Evolutionary conservation across 1,140 invertebrate genomes (phyloP).

Genomic region (Sinonovacula constricta): DNA sequence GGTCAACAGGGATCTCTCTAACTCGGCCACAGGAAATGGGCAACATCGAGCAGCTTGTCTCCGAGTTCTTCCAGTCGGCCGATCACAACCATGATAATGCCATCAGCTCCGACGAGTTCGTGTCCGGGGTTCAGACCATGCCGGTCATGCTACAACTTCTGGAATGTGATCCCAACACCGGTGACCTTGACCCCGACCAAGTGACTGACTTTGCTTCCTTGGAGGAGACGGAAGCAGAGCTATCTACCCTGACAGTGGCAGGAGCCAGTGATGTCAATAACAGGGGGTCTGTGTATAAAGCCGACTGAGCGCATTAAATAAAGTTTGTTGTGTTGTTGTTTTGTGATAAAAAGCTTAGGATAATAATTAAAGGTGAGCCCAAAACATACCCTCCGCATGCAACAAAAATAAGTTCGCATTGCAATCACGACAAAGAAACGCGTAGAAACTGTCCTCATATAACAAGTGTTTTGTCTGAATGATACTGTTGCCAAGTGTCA

Average conservation of each 20-base stretch:
- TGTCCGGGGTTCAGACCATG: conserved; percentile 32
- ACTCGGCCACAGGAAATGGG: conserved; percentile 20
- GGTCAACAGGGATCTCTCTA: conserved; percentile 32
- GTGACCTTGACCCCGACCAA: not conserved
- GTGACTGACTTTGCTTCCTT: conserved; percentile 32
- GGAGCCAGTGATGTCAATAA: not conserved
- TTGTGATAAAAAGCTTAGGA: no score
- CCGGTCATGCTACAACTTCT: conserved; percentile 54
- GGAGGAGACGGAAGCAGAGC: not conserved
- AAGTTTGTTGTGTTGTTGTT: no score
- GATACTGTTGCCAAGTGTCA: no score
- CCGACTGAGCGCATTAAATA: no score
- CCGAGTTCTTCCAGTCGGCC: conserved; percentile 45
- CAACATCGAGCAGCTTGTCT: conserved; percentile 32
- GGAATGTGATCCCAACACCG: conserved; percentile 52
- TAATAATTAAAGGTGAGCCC: no score
- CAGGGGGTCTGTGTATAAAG: no score
- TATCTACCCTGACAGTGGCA: conserved; percentile 2
- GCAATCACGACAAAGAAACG: no score
- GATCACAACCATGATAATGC: conserved; percentile 52
- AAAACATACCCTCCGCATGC: no score
- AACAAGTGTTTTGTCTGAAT: no score
- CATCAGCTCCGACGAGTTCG: conserved; percentile 56
- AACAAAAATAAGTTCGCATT: no score
- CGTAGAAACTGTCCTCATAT: no score